Evolutionary conservation across 1,140 invertebrate species (phyloP).

Genomic region (Camponotus vicinus): DNA sequence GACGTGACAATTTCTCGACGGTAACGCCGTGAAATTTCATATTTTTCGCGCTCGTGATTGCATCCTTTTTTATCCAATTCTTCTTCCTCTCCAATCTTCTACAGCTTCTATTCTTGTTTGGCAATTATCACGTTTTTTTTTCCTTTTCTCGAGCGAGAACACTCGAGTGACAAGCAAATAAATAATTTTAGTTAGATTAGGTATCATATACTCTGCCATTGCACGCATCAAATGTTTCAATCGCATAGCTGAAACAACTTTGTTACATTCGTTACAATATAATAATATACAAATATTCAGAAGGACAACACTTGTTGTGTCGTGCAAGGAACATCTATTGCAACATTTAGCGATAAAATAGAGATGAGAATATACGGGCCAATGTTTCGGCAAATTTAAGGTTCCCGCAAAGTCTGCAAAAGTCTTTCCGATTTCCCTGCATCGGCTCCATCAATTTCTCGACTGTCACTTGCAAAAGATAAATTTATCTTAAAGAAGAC

Average conservation of each 20-base stretch:
- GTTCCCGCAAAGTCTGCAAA: conserved; percentile 19
- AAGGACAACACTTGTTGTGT: no score
- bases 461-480: conserved; percentile 44
- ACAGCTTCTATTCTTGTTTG: conserved; percentile 27
- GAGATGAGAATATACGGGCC: not conserved
- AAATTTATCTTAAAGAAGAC: conserved; percentile 54
- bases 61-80: not conserved
- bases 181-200: not conserved
- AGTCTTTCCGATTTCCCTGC: conserved; percentile 35
- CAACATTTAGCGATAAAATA: no score
- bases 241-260: not conserved
- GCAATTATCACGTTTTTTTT: conserved; percentile 28
- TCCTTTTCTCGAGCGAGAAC: not conserved
- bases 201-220: not conserved
- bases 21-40: conserved; percentile 58
- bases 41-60: conserved; percentile 58
- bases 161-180: not conserved
- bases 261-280: not conserved
- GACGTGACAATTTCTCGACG: conserved; percentile 31
- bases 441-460: conserved; percentile 30
- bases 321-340: no score
- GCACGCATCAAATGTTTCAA: not conserved
- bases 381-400: conserved; percentile 32
- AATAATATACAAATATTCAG: conserved; percentile 20
- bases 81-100: conserved; percentile 5